Conservation (phyloP, 2,113 vertebrate genomes). For the Apteryx mantelli region DNA sequence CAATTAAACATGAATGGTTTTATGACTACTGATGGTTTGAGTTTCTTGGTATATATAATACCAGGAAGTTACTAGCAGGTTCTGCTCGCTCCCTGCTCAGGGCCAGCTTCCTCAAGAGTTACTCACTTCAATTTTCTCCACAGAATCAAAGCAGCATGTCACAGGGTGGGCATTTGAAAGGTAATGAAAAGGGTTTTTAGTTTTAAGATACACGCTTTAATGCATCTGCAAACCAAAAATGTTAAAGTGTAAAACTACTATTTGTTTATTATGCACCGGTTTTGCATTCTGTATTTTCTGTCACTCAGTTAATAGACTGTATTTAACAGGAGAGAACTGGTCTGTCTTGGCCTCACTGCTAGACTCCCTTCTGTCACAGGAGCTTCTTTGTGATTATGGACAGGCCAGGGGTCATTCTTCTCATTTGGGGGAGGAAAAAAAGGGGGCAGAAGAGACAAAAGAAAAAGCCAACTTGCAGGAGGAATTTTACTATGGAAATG, state of each 20-base stretch:
- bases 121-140: accelerated
- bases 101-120: neutral
- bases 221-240: neutral
- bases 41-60: neutral
- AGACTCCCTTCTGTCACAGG: neutral
- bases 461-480: neutral
- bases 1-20: neutral
- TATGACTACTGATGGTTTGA: neutral
- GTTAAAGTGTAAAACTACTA: neutral
- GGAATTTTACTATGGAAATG: neutral
- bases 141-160: neutral
- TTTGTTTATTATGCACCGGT: neutral
- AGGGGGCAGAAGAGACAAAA: too few species aligned
- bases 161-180: neutral
- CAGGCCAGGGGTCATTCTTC: neutral
- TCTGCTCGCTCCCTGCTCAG: neutral
- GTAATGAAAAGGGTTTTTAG: neutral
- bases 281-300: neutral
- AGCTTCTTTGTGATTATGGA: neutral
- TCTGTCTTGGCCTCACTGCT: neutral
- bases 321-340: neutral
- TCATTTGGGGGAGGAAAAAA: too few species aligned
- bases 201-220: neutral
- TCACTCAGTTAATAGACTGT: neutral
- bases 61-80: neutral